These are phyloP conservation scores for Nanorana parkeri DNA, from an alignment of 2,113 vertebrate genomes.

Conservation along the genomic window DNA sequence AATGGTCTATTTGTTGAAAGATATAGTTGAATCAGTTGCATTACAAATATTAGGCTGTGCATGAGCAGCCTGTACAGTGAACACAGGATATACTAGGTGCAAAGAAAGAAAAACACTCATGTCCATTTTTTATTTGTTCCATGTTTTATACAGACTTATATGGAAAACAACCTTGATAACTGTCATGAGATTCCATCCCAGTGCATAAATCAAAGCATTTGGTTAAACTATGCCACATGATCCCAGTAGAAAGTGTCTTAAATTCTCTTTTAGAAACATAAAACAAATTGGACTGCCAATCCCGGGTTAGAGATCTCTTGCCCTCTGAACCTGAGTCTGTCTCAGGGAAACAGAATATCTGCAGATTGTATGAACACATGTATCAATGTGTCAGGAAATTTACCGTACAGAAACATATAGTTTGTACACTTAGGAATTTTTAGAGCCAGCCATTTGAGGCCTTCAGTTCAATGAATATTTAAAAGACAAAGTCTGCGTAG, in stretches of 20 bases:
- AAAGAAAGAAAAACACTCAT: conserved; percentile 29
- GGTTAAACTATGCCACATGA: conserved; percentile 53
- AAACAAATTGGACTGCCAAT: conserved; percentile 58
- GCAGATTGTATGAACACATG: conserved; percentile 49
- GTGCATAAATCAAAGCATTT: conserved; percentile 41
- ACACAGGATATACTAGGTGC: conserved; percentile 17
- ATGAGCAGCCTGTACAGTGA: background rate
- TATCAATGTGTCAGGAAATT: conserved; percentile 52
- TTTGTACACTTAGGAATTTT: conserved; percentile 37
- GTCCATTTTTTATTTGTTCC: conserved; percentile 22
- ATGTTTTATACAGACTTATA: conserved; percentile 1
- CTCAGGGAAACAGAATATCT: conserved; percentile 54
- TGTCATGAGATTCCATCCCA: conserved; percentile 14
- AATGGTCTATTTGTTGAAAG: too few species aligned
- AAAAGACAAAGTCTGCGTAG: background rate
- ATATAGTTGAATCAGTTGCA: too few species aligned
- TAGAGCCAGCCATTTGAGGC: conserved; percentile 44
- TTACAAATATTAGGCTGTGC: too few species aligned
- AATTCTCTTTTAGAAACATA: conserved; percentile 50
- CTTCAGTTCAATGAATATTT: conserved; percentile 32
- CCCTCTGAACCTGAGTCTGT: conserved; percentile 46
- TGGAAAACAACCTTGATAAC: conserved; percentile 43
- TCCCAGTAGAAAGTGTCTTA: conserved; percentile 27
- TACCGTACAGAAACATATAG: conserved; percentile 42
- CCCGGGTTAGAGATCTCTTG: conserved; percentile 50